These are phyloP conservation scores for Catamblyrhynchus diadema DNA, from an alignment of 2,797 vertebrate genomes.

Conservation along the genomic window DNA sequence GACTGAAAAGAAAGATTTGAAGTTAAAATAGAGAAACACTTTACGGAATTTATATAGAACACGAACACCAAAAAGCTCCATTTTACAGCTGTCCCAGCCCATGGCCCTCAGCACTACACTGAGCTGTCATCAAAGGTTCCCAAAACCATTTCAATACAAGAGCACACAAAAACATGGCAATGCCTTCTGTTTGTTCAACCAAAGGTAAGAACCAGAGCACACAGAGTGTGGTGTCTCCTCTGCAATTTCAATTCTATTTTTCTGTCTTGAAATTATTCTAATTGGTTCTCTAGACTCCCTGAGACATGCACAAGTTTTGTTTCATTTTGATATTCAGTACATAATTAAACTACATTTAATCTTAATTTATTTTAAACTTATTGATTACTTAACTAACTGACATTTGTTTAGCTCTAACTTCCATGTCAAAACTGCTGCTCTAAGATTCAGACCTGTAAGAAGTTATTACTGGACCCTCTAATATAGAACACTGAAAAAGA, in stretches of 20 bases:
- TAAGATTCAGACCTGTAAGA: not conserved
- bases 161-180: not conserved
- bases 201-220: not conserved
- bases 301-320: not conserved
- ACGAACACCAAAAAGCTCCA: not conserved
- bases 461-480: not conserved
- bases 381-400: not conserved
- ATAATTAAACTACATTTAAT: not conserved
- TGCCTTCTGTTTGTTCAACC: not conserved
- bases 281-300: not conserved
- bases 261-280: not conserved
- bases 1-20: conserved; percentile 77
- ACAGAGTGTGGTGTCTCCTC: not conserved
- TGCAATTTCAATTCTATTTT: not conserved
- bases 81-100: not conserved
- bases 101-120: not conserved
- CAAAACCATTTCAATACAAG: not conserved
- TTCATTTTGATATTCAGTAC: not conserved
- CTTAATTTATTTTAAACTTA: not conserved
- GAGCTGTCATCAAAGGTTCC: not conserved
- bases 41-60: not conserved
- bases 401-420: not conserved
- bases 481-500: not conserved
- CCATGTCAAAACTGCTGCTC: not conserved
- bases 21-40: not conserved